These are phyloP conservation scores for Meloidogyne chitwoodi DNA, from an alignment of 1,140 invertebrate genomes.

Conservation along the genomic window DNA sequence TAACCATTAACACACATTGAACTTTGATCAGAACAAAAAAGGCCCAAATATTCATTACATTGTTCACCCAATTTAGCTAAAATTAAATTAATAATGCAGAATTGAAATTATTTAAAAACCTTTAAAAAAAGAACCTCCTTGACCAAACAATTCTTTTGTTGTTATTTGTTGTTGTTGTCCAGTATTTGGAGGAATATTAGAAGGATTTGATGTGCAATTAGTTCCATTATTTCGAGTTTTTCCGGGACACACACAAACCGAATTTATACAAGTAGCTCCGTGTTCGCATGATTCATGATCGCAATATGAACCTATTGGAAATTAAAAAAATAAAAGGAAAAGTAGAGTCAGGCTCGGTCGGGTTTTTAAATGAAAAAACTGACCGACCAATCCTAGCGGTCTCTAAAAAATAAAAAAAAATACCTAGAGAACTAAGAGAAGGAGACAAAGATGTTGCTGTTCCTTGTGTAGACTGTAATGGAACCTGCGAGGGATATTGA, in stretches of 20 bases:
- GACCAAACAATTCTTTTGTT: not conserved
- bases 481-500: not conserved
- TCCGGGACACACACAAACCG: constrained; percentile 53
- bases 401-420: not conserved
- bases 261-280: constrained; percentile 44
- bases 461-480: not conserved
- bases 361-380: not conserved
- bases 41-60: constrained; percentile 38
- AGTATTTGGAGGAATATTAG: not conserved
- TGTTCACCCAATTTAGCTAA: constrained; percentile 47
- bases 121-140: not conserved
- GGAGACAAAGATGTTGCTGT: constrained; percentile 1
- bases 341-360: too few species aligned
- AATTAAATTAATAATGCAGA: constrained; percentile 20
- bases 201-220: constrained; percentile 33
- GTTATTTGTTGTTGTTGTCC: not conserved
- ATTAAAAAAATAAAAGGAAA: not conserved
- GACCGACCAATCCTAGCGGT: not conserved
- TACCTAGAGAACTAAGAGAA: not conserved
- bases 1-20: constrained; percentile 40
- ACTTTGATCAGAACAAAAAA: constrained; percentile 23
- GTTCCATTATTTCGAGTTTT: constrained; percentile 45
- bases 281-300: constrained; percentile 40
- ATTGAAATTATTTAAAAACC: too few species aligned
- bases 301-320: constrained; percentile 28